phyloP scores from a whole-genome alignment of 2,113 vertebrate species.

The Aptenodytes forsteri region DNA sequence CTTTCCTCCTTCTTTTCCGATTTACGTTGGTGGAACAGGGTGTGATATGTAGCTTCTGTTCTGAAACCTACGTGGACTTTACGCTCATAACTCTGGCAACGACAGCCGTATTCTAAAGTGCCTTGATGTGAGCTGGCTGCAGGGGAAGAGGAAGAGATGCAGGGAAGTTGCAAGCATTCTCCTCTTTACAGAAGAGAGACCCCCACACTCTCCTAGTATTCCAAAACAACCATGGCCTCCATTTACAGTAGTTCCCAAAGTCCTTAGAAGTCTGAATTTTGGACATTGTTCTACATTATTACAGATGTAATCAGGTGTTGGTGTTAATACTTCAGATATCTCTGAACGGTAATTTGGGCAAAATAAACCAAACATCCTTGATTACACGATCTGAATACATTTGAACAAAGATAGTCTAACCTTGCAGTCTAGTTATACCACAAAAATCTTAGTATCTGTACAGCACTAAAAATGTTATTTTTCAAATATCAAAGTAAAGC shows the following conservation, averaged over 20 bases:
- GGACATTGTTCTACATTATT: background rate
- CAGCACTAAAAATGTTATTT: background rate
- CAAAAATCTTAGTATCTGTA: background rate
- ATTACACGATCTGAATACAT: background rate
- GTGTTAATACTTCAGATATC: background rate
- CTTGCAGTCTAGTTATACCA: background rate
- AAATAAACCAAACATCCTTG: background rate
- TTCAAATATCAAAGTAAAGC: conserved; percentile 18
- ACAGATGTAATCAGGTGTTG: background rate
- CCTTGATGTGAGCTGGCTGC: background rate
- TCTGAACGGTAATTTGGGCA: background rate
- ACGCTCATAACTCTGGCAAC: accelerated
- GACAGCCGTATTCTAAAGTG: background rate
- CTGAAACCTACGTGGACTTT: background rate
- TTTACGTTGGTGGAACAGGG: background rate
- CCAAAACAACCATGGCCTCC: background rate
- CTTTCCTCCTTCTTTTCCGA: background rate
- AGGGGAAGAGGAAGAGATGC: background rate
- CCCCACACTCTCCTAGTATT: background rate
- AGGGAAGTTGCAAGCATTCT: background rate
- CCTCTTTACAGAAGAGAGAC: background rate
- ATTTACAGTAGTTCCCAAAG: background rate
- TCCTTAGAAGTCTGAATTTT: background rate
- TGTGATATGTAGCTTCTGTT: background rate
- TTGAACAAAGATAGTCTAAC: background rate